Base-by-base conservation (phyloP, 2,797 vertebrate genomes). In the Macropodus opercularis region DNA sequence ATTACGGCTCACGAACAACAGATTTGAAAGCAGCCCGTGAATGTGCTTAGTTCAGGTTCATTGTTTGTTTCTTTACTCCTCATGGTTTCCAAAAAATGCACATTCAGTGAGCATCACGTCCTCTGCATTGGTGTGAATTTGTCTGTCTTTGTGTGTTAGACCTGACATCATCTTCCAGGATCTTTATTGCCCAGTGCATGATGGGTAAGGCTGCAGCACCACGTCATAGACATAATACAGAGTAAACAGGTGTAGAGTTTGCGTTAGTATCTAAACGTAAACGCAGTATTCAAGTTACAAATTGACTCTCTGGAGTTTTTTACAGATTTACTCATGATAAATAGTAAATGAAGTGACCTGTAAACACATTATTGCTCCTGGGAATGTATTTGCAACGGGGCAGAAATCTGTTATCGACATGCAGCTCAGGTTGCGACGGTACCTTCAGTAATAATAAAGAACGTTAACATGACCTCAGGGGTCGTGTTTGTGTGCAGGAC, bases 161-260 rank as follows among this genome's bases (percentile, higher is more conserved):
- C 10, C 1, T 21, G 21, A 50, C 36, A 40, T 32, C 14, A 39
- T 35, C 22, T 34, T 24, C 12, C 32, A 19, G 11, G 38, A 3
- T 29, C 6, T 27, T 29, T 46, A 7, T n/a, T 32, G 18, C 18
- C 44, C 10, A 42, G 18, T 50, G 48, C 48, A 47, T 52, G 55
- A 32, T 21, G 39, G 53, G 46, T 44, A 19, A 31, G 4, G 19
- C 24, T 23, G 6, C 26, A 48, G 3, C 22, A 15, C 15, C 15
- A 3, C 19, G 18, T 18, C 6, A 7, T 13, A 41, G 2, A 7
- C n/a, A 17, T n/a, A 11, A 59, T 42, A 13, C 15, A 15, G 19
- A 34, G 19, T 26, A 14, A 27, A 3, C 38, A 19, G 8, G 38
- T 31, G 3, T 17, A 17, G 18, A 32, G 31, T 10, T 5, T 14